Percentiles rank a stretch among this genome's conserved stretches.
These are phyloP conservation scores for Cynopterus brachyotis DNA, from an alignment of 2,113 vertebrate genomes.

Conservation along the genomic window DNA sequence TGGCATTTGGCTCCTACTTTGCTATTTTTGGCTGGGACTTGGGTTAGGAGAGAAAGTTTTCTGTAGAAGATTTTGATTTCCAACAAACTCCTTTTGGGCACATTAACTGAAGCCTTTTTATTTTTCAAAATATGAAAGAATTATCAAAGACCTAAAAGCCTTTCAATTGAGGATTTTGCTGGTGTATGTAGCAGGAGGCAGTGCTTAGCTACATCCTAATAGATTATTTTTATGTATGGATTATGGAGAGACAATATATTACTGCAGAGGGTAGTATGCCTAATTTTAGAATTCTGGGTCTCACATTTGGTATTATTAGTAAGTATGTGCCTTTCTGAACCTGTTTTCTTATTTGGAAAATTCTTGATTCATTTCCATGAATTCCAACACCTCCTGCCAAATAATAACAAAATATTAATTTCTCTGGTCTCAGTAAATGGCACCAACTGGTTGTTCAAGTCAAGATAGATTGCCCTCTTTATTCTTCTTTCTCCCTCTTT, in stretches of 20 bases:
- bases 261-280: neutral
- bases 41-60: neutral
- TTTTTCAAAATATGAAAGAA: slow-evolving; percentile 24
- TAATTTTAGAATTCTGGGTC: neutral
- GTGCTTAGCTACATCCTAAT: neutral
- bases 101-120: neutral
- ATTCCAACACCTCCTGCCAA: neutral
- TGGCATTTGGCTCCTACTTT: neutral
- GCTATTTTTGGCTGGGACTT: neutral
- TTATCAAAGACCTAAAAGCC: neutral
- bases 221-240: neutral
- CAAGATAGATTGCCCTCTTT: neutral
- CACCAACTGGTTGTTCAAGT: neutral
- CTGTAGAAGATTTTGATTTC: neutral
- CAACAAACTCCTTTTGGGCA: neutral
- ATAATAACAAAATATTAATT: neutral
- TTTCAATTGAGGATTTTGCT: neutral
- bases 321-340: neutral
- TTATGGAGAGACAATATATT: neutral
- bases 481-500: neutral
- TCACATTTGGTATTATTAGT: neutral
- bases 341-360: neutral
- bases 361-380: neutral
- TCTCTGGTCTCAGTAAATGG: neutral
- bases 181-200: neutral